Base-by-base conservation (phyloP, 2,888 invertebrate genomes). In the Protophormia terraenovae region DNA sequence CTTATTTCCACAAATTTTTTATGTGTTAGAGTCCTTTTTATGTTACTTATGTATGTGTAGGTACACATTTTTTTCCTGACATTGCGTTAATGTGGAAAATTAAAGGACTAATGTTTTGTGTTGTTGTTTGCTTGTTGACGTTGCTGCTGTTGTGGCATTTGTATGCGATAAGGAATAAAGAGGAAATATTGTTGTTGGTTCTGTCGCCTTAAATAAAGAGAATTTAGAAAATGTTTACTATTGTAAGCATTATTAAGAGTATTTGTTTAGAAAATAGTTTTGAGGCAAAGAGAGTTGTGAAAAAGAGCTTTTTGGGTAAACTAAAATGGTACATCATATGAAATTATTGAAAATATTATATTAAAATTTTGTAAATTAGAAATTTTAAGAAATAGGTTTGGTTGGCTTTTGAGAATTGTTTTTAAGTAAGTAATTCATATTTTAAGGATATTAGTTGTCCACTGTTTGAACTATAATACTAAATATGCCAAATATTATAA, bases 61-160 rank as follows among this genome's bases (percentile, higher is more conserved):
- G 29, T 16, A 16, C 7, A 22, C n/a, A 62, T 19, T 72, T 83
- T 58, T 27, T 69, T 41, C 8, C 24, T 24, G 10, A 24, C 71
- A 75, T 76, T 83, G 83, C 86, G 83, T 86, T 86, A 82, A 86
- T 82, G 79, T 79, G 76, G 35, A 86, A 79, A 83, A 83, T 79
- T 83, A 80, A 77, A 86, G 32, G 76, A 72, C 76, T 66, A 67
- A 67, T 82, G 53, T 53, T 47, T 76, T 19, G n/a, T 45, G n/a
- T 29, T 45, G 60, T n/a, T 27, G 58, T 27, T 41, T 12, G 7
- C 12, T 29, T 66, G 66, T 50, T 35, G 66, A 50, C 27, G 62
- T 27, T 16, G 64, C 82, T 60, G 58, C 38, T 72, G 62, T 45
- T 55, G 32, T 35, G 24, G 0, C 10, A n/a, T 22, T 29, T 27